Conservation (phyloP, 2,888 invertebrate genomes). For the Craniophora ligustri region DNA sequence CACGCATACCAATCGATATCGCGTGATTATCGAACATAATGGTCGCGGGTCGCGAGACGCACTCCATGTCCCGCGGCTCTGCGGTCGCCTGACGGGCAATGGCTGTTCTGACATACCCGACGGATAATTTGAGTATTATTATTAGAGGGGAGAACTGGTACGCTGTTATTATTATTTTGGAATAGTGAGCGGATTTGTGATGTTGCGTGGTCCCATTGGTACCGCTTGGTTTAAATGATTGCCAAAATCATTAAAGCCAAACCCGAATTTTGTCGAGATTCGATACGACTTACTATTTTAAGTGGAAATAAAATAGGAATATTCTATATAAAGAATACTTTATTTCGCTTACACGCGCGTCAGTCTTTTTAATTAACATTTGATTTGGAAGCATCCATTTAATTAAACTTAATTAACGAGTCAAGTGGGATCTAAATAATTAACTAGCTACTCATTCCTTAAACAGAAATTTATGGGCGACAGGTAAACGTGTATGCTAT, state of each 20-base stretch:
- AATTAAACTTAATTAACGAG: conserved; percentile 9
- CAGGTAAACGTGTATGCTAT: conserved; percentile 36
- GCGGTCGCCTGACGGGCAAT: conserved; percentile 15
- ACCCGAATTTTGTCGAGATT: too few relatives aligned
- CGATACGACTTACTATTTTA: too few relatives aligned
- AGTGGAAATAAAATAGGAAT: too few relatives aligned
- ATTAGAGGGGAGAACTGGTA: conserved; percentile 41
- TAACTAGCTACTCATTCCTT: conserved; percentile 15
- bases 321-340: too few relatives aligned
- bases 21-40: conserved; percentile 85
- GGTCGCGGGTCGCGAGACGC: conserved; percentile 58
- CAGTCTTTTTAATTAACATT: neutral
- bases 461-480: conserved; percentile 30
- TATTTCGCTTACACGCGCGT: neutral
- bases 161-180: conserved; percentile 47
- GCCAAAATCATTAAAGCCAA: too few relatives aligned
- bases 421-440: conserved; percentile 6
- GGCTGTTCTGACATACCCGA: conserved; percentile 14
- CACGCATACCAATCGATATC: conserved; percentile 82
- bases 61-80: conserved; percentile 57
- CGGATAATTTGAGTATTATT: conserved; percentile 64
- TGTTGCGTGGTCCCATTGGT: conserved; percentile 1
- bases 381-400: neutral
- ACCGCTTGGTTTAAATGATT: conserved; percentile 6
- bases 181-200: conserved; percentile 40